Base-by-base conservation (phyloP, 2,113 vertebrate genomes). In the Cochlearius cochlearius region DNA sequence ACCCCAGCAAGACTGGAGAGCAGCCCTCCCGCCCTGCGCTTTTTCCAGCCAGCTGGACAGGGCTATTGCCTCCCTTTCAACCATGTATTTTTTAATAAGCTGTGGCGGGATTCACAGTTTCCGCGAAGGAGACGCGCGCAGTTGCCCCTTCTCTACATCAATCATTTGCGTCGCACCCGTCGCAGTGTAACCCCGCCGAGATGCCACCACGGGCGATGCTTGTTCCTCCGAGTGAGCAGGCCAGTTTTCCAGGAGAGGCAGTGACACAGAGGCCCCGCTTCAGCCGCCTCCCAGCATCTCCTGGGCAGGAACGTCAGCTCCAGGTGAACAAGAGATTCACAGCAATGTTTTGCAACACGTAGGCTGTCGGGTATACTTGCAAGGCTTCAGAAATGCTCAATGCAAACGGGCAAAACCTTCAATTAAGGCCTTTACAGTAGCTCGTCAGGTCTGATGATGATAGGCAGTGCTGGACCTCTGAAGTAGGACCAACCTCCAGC, bases 361-460 rank as follows among this genome's bases (percentile, higher is more conserved):
- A 69, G 56, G 45, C 58, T 59, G 43, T 10, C 0, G 3, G 36
- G 50, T 25, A 36, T 10, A 71, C 53, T 87, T 52, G 53, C 12
- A 82, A 78, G 67, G 47, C 75, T 76, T 56, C 38, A 84, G 84
- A 53, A 94, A 67, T 10, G 17, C 86, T 71, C n/a, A 25, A 16
- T 20, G 60, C 41, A 78, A 56, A 86, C 1, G 7, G 78, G 39
- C 11, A 78, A 81, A 90, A 39, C 73, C 56, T 55, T 82, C 79
- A 67, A 23, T 86, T 90, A 94, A 97, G 95, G 94, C 81, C 67
- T 82, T 96, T 83, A 71, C 32, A 90, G 75, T 71, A 75, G 55
- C 52, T 80, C 22, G 84, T 81, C 71, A 52, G 78, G 81, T 90
- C 45, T 18, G 12, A 16, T 0, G 7, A 36, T 22, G 10, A 25